phyloP scores from a whole-genome alignment of 2,888 invertebrate genomes.

The Parasteatoda lunata region DNA sequence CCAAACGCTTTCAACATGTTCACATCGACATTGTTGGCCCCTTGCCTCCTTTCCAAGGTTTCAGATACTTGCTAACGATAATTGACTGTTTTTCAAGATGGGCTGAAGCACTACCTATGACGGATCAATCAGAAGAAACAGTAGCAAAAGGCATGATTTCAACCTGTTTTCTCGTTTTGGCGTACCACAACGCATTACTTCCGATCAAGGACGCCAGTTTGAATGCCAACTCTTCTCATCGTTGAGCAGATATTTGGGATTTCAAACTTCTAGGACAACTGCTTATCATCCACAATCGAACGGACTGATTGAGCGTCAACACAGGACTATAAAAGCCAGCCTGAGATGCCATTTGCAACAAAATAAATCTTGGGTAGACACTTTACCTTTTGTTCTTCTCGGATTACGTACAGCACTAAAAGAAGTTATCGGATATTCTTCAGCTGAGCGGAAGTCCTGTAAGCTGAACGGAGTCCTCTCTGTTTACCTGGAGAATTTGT shows the following conservation, averaged over 20 bases:
- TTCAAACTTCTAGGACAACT: background rate
- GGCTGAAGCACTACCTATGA: too few relatives aligned
- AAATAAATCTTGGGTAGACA: background rate
- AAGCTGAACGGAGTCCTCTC: background rate
- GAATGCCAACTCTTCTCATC: too few relatives aligned
- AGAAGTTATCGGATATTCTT: background rate
- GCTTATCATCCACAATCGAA: background rate
- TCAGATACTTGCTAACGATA: too few relatives aligned
- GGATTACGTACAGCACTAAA: background rate
- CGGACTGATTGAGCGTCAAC: background rate
- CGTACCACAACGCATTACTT: too few relatives aligned
- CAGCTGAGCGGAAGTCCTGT: background rate
- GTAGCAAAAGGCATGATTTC: too few relatives aligned
- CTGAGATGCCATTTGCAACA: background rate
- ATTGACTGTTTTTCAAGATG: too few relatives aligned
- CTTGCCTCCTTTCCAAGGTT: too few relatives aligned
- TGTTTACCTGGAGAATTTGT: too few relatives aligned
- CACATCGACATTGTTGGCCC: constrained; percentile 11
- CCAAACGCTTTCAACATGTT: background rate
- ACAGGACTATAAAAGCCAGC: background rate
- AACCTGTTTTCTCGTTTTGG: too few relatives aligned
- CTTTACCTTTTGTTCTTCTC: background rate
- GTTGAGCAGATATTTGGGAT: background rate
- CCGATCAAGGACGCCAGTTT: too few relatives aligned
- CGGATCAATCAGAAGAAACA: too few relatives aligned